These are phyloP conservation scores for Platichthys flesus DNA, from an alignment of 2,113 vertebrate species.

Conservation along the genomic window DNA sequence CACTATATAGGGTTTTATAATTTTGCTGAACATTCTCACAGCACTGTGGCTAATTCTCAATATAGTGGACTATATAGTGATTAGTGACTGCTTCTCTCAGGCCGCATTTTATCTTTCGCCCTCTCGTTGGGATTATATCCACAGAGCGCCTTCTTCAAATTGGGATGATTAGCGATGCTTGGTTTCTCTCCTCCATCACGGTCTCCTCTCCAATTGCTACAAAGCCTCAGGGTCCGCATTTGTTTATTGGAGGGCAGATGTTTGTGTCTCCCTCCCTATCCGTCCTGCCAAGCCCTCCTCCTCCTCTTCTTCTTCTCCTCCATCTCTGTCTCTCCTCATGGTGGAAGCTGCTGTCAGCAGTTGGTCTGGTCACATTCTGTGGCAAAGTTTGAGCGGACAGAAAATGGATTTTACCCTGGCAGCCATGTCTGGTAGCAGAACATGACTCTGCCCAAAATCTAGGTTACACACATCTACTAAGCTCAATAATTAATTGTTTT, in stretches of 20 bases:
- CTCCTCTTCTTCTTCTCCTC: not conserved
- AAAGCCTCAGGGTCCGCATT: constrained; percentile 32
- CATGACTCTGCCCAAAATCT: not conserved
- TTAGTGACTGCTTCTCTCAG: not conserved
- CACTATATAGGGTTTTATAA: too few species aligned
- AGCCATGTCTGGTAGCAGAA: not conserved
- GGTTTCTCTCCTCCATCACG: constrained; percentile 19
- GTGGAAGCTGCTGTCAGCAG: constrained; percentile 16
- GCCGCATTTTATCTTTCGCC: not conserved
- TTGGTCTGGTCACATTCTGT: constrained; percentile 33
- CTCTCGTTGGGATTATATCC: constrained; percentile 35
- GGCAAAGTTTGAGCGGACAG: constrained; percentile 6
- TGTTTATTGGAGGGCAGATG: constrained; percentile 57
- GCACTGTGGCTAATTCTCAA: too few species aligned
- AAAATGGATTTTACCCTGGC: not conserved
- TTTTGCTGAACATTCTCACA: too few species aligned
- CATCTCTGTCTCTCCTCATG: not conserved
- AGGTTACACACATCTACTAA: not conserved
- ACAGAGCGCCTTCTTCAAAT: constrained; percentile 53
- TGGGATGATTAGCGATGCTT: constrained; percentile 51
- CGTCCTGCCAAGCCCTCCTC: constrained; percentile 15
- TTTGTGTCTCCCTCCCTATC: constrained; percentile 43
- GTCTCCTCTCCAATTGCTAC: constrained; percentile 24
- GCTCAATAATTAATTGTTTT: not conserved
- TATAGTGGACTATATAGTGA: too few species aligned